Percentiles rank a stretch among this genome's conserved stretches.
These are phyloP conservation scores for Ophioninae sp. DNA, from an alignment of 2,888 invertebrate genomes.

Conservation along the genomic window DNA sequence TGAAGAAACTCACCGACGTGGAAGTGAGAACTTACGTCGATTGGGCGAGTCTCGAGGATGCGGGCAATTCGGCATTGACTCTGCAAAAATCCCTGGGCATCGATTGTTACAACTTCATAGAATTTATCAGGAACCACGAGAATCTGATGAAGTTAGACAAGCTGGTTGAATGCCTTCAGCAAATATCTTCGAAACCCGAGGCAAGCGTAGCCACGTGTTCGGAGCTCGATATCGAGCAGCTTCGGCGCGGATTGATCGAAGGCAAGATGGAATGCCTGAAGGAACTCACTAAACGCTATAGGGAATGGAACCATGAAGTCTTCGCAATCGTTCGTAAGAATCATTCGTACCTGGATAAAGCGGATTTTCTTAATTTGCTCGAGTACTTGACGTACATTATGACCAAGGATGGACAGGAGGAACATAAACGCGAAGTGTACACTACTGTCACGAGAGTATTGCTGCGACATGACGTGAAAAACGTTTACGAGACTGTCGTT, in stretches of 20 bases:
- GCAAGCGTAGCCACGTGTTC: conserved; percentile 32
- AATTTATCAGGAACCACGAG: conserved; percentile 65
- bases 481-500: conserved; percentile 69
- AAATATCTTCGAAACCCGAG: conserved; percentile 71
- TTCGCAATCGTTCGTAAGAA: conserved; percentile 66
- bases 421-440: conserved; percentile 64
- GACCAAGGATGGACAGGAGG: conserved; percentile 59
- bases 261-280: conserved; percentile 67
- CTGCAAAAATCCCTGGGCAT: conserved; percentile 75
- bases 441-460: conserved; percentile 64
- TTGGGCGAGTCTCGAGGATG: conserved; percentile 74
- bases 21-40: conserved; percentile 72
- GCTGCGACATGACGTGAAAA: conserved; percentile 62
- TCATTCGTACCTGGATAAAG: conserved; percentile 63
- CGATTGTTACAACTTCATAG: conserved; percentile 71
- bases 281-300: conserved; percentile 70
- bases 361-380: conserved; percentile 69
- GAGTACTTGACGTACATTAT: conserved; percentile 69
- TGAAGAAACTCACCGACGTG: conserved; percentile 72
- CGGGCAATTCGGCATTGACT: conserved; percentile 68
- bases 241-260: conserved; percentile 64
- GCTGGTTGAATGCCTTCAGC: conserved; percentile 70
- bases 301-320: conserved; percentile 71
- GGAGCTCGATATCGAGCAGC: conserved; percentile 66
- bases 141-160: conserved; percentile 66